A percentile compares a stretch with the other conserved stretches of the same genome.
Evolutionary conservation across 1,140 invertebrate species (phyloP).

Genomic region (Dolichoris vasculosae): DNA sequence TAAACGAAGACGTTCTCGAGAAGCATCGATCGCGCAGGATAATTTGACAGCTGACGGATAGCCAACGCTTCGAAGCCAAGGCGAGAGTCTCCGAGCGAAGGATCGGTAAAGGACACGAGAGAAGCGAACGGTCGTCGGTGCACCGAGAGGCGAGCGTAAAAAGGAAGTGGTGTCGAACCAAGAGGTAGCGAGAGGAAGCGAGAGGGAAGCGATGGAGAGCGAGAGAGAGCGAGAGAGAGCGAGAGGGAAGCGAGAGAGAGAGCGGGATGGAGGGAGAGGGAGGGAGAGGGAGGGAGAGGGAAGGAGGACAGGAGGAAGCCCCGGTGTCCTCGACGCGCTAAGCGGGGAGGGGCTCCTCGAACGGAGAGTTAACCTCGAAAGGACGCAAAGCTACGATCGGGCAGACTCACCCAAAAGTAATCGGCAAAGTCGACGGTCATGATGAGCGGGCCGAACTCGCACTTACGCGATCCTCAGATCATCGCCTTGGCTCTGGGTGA

Average conservation of each 20-base stretch:
- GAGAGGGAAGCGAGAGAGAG: background rate
- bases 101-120: too few species aligned
- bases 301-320: background rate
- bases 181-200: background rate
- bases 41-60: too few species aligned
- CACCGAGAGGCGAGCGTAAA: too few species aligned
- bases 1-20: too few species aligned
- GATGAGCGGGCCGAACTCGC: slow-evolving; percentile 61
- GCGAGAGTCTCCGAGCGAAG: too few species aligned
- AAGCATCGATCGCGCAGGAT: too few species aligned
- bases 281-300: background rate
- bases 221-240: background rate
- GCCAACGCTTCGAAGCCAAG: too few species aligned
- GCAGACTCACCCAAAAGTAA: slow-evolving; percentile 85
- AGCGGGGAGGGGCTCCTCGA: background rate
- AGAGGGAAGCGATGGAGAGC: background rate
- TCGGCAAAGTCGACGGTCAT: slow-evolving; percentile 88
- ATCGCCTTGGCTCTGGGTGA: slow-evolving; percentile 10
- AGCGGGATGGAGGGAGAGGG: background rate
- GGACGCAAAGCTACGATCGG: too few species aligned
- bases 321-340: too few species aligned
- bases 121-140: too few species aligned
- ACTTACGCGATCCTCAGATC: slow-evolving; percentile 39
- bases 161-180: slow-evolving; percentile 23
- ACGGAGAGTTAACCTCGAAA: slow-evolving; percentile 29